Evolutionary conservation across 2,797 vertebrate genomes (phyloP), one percentile per base, ranked within the genome.

Genomic region (Anguilla pacifica): DNA sequence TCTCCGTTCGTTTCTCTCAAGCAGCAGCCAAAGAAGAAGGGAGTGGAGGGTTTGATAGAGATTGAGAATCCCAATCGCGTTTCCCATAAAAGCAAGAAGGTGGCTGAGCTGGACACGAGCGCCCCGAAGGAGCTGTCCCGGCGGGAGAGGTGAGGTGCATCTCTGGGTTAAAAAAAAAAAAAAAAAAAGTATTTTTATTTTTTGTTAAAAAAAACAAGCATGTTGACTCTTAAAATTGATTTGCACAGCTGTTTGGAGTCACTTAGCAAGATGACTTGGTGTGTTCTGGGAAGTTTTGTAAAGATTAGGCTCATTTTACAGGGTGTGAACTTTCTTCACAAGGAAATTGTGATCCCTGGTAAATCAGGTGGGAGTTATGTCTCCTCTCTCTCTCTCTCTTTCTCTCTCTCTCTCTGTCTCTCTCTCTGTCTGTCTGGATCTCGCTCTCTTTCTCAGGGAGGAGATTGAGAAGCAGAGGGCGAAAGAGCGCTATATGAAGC

Each of bases 391-490:
- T n/a, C 22, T 67, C 61, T 67, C 61, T 67, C 61, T n/a, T 3
- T 67, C 61, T n/a, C 61, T 7, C 61, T 67, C 22, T 67, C 61
- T n/a, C 22, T 61, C 59, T 61, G 1, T 61, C 59, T 22, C 15
- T 64, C 61, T 64, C 6, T 15, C 57, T 61, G 19, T 10, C 61
- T n/a, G 2, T 64, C 61, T 64, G 2, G 9, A 0, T 64, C 61
- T 67, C 61, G 25, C 61, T 67, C 61, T 3, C n/a, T 11, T 51
- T 79, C 82, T n/a, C 90, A 97, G 96, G 90, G 96, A 97, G 90
- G 96, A 97, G 93, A 96, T 97, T 22, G 96, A 97, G 90, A 97
- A 97, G 92, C 96, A 97, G 93, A 95, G 96, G 85, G 96, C 96
- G 4, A 96, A 96, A 90, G 96, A 97, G 85, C 95, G 96, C 70